These are phyloP conservation scores for Sepioteuthis lessoniana DNA, from an alignment of 2,888 invertebrate genomes.

Conservation along the genomic window DNA sequence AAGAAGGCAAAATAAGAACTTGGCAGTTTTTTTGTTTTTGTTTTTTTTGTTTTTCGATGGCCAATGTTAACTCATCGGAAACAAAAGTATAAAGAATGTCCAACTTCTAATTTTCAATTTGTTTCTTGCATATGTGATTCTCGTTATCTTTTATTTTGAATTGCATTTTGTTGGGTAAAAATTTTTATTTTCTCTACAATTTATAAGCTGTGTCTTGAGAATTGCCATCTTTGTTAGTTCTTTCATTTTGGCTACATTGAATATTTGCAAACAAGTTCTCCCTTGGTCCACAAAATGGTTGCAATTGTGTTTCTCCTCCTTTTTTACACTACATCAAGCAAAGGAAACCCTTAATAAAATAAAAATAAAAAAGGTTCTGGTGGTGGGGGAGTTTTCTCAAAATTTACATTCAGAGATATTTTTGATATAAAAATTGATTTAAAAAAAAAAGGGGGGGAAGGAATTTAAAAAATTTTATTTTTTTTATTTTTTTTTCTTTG, in stretches of 20 bases:
- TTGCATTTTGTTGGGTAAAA: background rate
- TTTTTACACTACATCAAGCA: background rate
- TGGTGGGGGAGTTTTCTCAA: background rate
- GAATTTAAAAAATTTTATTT: background rate
- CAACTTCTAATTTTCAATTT: background rate
- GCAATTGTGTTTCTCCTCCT: background rate
- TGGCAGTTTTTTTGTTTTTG: background rate
- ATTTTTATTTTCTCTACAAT: background rate
- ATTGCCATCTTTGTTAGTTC: background rate
- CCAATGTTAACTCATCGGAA: background rate
- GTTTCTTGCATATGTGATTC: background rate
- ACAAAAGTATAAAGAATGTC: background rate
- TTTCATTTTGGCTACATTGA: background rate
- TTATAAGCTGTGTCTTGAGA: constrained; percentile 18
- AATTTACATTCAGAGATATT: background rate
- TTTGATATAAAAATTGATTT: background rate
- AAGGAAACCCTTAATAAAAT: background rate
- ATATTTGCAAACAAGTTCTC: constrained; percentile 10
- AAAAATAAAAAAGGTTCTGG: background rate
- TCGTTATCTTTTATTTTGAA: background rate
- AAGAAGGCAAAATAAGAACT: background rate
- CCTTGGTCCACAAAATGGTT: background rate
- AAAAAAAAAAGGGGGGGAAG: background rate
- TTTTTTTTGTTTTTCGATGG: background rate
- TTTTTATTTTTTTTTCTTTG: background rate